Percentiles rank a stretch among this genome's conserved stretches.
Conservation (phyloP, 2,888 invertebrate species). For the Heliconius ismenius region DNA sequence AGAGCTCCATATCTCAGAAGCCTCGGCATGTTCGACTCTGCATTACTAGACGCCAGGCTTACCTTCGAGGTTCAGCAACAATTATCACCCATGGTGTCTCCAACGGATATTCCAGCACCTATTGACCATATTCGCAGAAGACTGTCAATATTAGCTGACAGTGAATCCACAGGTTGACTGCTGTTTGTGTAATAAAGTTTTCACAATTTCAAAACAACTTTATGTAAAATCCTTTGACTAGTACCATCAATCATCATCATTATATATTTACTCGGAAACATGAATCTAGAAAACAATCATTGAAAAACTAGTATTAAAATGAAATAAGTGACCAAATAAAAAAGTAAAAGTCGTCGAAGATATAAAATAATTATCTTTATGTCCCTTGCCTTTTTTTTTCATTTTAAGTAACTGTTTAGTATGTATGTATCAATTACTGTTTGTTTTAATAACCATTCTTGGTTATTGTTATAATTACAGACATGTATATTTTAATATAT, state of each 20-base stretch:
- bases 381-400: no score
- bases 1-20: slow-evolving; percentile 79
- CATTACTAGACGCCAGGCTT: slow-evolving; percentile 64
- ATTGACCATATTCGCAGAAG: slow-evolving; percentile 64
- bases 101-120: slow-evolving; percentile 55
- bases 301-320: not conserved
- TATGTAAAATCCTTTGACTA: not conserved
- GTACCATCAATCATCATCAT: not conserved
- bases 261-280: not conserved
- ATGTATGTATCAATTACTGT: no score
- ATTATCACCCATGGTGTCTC: slow-evolving; percentile 42
- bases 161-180: slow-evolving; percentile 27
- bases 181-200: not conserved
- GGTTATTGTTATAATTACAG: no score
- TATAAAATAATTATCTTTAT: no score
- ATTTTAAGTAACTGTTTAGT: no score
- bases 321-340: no score
- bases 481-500: no score
- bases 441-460: no score
- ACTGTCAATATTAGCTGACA: slow-evolving; percentile 64
- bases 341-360: no score
- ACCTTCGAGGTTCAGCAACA: slow-evolving; percentile 60
- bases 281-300: not conserved
- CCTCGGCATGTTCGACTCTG: slow-evolving; percentile 77
- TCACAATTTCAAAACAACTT: not conserved